These are phyloP conservation scores for Xiphophorus hellerii DNA, from an alignment of 2,113 vertebrate species.

Conservation along the genomic window DNA sequence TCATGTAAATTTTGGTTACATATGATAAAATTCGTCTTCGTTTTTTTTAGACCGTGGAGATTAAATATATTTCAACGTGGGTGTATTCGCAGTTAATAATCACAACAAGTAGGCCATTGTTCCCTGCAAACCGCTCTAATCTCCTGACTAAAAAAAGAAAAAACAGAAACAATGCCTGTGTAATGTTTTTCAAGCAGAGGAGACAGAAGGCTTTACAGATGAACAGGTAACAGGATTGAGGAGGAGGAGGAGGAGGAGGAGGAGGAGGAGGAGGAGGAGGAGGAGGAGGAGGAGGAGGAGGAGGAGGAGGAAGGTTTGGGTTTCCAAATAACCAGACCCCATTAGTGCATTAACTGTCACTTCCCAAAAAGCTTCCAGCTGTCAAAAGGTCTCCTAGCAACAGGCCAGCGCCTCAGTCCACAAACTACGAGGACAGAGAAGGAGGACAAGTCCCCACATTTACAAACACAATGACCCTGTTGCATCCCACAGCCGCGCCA, in stretches of 20 bases:
- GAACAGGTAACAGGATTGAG: neutral
- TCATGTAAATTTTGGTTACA: neutral
- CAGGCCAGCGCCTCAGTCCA: slow-evolving; percentile 75
- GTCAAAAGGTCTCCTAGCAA: slow-evolving; percentile 81
- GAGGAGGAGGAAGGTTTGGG: slow-evolving; percentile 30
- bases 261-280: neutral
- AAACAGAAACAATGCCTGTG: slow-evolving; percentile 6
- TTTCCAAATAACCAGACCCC: slow-evolving; percentile 51
- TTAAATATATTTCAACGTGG: neutral
- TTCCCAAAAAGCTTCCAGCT: slow-evolving; percentile 69
- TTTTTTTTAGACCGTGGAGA: neutral
- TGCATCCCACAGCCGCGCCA: slow-evolving; percentile 46
- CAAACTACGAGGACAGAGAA: slow-evolving; percentile 43
- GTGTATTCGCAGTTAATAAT: slow-evolving; percentile 52
- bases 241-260: neutral
- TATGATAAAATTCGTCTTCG: neutral
- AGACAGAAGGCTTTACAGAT: slow-evolving; percentile 31
- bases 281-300: neutral
- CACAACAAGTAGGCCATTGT: slow-evolving; percentile 66
- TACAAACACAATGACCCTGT: slow-evolving; percentile 41
- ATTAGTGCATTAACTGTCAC: slow-evolving; percentile 67
- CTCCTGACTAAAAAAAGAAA: slow-evolving; percentile 56
- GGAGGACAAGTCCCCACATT: slow-evolving; percentile 6
- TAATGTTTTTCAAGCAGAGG: slow-evolving; percentile 44
- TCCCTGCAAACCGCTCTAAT: slow-evolving; percentile 50